Base-by-base conservation (phyloP, 1,140 invertebrate genomes). In the Laodelphax striatellus region DNA sequence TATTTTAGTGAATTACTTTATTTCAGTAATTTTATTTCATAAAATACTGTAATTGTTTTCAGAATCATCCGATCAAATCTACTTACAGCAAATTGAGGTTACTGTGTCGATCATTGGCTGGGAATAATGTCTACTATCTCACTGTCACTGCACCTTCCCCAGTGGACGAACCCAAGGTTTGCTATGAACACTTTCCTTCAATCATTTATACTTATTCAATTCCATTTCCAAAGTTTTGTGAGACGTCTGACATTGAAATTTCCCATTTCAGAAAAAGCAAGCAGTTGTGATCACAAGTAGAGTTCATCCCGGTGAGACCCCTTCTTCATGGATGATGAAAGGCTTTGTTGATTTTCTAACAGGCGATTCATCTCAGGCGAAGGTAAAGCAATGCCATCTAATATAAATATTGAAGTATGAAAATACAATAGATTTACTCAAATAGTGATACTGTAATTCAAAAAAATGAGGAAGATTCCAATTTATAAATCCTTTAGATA, bases 261-360 rank as follows among this genome's bases (percentile, higher is more conserved):
- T 62, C 52, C 65, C 53, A 41, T 71, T 71, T 22, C 67, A 86
- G 83, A 86, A 85, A 70, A 90, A 89, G 70, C 83, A 84, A 72
- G 87, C 87, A 0, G 82, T 95, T 57, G 86, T 97, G 24, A 82
- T 97, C 60, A 91, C 91, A 22, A 88, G 88, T 0, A 79, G 94
- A 62, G 94, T 97, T 16, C 94, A 97, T 77, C 94, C 94, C n/a
- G 93, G 93, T 8, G 94, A 97, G 75, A 90, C 90, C 21, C 95
- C 94, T 44, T 84, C 92, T 0, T 95, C 91, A 4, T 97, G 91
- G 91, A 92, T 94, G 79, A 96, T 97, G 92, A 94, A 95, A 77
- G 94, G 93, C 52, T 83, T 90, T 57, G 86, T 96, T 74, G 91
- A 96, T 71, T 95, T 90, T 72, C 76, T 97, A 43, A 89, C 92